Evolutionary conservation across 2,888 invertebrate genomes (phyloP), one percentile per base, ranked within the genome.

Genomic region (Oegoconia quadripuncta): DNA sequence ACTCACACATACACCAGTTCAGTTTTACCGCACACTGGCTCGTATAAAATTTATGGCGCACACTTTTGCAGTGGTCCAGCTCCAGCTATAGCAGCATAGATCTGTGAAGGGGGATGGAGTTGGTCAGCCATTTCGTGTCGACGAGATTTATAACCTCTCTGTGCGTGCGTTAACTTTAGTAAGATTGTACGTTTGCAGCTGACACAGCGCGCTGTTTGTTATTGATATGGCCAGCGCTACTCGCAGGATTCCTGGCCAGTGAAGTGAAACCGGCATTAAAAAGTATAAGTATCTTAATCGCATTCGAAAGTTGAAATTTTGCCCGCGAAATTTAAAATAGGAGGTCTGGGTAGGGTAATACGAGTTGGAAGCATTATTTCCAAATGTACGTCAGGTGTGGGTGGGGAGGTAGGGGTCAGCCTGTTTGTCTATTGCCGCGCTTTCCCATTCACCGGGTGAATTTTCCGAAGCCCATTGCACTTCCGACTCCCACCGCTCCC

Each of bases 21-120:
- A 82, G 81, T 82, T 86, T 86, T 84, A 79, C 77, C 76, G 75
- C 81, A 81, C 82, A 79, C 76, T 68, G 72, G 70, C 64, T 74
- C 70, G 80, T 81, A 84, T 84, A 84, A 87, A 87, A 86, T 86
- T 83, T 87, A 87, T 82, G 73, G 83, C 73, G 80, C 84, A 87
- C 86, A 87, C 86, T 87, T 86, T 87, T 84, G 86, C 84, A 83
- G 60, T 57, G 50, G 47, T 44, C 39, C 33, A 29, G 48, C 50
- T 50, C 25, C 29, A 34, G 64, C 65, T 75, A 74, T 79, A 77
- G 73, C 73, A 66, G 69, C 74, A 73, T 73, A 77, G 76, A 70
- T 68, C 74, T 74, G 72, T 60, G 69, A 57, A 64, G 75, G 74
- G 74, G 76, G 75, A 61, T 56, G 64, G 66, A 50, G 61, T 67